A percentile compares a stretch with the other conserved stretches of the same genome.
phyloP scores from a whole-genome alignment of 2,113 vertebrate species.

The Meriones unguiculatus region DNA sequence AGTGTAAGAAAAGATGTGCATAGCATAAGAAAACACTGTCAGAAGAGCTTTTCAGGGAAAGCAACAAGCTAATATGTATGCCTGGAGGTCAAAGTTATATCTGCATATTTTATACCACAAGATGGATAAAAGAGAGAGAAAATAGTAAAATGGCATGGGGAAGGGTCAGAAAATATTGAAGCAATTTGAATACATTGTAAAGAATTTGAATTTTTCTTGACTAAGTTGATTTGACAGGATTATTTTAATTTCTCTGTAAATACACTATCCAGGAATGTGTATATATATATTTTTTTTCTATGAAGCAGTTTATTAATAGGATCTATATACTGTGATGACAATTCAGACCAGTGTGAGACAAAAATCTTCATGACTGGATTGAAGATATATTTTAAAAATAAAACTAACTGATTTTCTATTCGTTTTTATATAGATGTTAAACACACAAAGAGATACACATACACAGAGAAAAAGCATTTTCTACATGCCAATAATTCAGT shows the following conservation, averaged over 20 bases:
- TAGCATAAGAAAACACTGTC: not conserved
- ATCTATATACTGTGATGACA: not conserved
- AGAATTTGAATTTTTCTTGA: not conserved
- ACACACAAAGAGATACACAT: not conserved
- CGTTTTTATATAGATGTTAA: not conserved
- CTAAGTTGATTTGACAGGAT: not conserved
- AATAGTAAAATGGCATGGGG: not conserved
- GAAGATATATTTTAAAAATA: conserved; percentile 11
- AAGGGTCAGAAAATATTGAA: not conserved
- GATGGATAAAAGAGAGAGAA: not conserved
- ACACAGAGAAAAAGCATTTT: not conserved
- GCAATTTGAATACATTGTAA: not conserved
- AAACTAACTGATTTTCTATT: not conserved
- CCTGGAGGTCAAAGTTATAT: not conserved
- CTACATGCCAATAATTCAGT: too few relatives aligned
- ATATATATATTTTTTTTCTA: not conserved
- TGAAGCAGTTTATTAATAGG: not conserved
- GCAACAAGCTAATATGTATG: not conserved
- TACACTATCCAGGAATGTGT: not conserved
- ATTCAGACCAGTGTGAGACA: not conserved
- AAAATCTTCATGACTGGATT: not conserved
- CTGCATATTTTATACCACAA: not conserved
- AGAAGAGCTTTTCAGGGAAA: not conserved
- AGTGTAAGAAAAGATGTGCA: not conserved
- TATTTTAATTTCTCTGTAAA: not conserved